These are phyloP conservation scores for Vireo griseus DNA, from an alignment of 2,797 vertebrate genomes.

Conservation along the genomic window DNA sequence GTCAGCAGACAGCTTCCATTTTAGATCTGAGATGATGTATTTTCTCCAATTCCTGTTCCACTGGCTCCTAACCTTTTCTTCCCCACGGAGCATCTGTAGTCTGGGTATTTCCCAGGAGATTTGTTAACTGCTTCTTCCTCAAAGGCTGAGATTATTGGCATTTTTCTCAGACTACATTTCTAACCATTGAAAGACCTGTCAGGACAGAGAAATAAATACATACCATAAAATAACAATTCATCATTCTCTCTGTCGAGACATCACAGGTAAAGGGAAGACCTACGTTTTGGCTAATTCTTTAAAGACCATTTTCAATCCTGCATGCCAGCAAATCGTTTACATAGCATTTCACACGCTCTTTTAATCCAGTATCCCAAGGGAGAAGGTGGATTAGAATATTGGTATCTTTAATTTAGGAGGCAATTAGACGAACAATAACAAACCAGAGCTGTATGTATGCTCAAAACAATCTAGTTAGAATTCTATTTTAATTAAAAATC, in stretches of 20 bases:
- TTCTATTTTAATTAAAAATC: conserved; percentile 19
- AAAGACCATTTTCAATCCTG: not conserved
- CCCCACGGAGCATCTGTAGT: not conserved
- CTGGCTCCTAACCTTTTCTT: not conserved
- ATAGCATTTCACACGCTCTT: not conserved
- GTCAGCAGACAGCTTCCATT: not conserved
- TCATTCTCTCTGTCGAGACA: not conserved
- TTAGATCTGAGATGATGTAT: not conserved
- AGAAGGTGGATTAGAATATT: not conserved
- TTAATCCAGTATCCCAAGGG: not conserved
- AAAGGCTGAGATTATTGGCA: not conserved
- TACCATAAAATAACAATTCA: not conserved
- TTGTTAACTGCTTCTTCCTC: conserved; percentile 7
- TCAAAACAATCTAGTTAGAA: not conserved
- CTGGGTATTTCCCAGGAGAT: not conserved
- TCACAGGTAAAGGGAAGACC: not conserved
- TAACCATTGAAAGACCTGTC: not conserved
- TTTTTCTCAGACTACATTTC: conserved; percentile 8
- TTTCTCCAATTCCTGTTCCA: not conserved
- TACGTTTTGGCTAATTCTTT: not conserved
- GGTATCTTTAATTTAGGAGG: not conserved
- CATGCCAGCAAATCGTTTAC: not conserved
- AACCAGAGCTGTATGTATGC: not conserved
- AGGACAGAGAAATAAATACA: not conserved
- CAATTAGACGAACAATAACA: not conserved